Evolutionary conservation across 2,888 invertebrate species (phyloP).

Genomic region (Andrena haemorrhoa): DNA sequence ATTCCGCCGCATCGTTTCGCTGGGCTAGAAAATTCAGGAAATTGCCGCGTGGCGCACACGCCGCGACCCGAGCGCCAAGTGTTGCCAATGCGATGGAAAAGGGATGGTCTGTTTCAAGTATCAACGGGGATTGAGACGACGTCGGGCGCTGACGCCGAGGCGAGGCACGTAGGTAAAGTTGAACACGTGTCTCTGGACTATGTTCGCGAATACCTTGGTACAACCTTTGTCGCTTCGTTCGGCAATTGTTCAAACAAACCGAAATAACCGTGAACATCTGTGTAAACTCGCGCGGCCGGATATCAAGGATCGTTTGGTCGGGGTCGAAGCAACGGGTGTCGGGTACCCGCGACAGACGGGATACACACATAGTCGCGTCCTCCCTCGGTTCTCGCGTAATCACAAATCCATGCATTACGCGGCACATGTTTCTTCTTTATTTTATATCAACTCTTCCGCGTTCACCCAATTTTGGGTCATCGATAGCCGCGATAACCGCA

Average conservation of each 20-base stretch:
- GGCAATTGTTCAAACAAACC: slow-evolving; percentile 76
- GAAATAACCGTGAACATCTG: slow-evolving; percentile 75
- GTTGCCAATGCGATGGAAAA: no score
- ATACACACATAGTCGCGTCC: no score
- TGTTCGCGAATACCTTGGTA: slow-evolving; percentile 42
- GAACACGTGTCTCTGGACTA: slow-evolving; percentile 36
- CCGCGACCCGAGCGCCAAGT: background rate
- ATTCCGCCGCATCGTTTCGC: no score
- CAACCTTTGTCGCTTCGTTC: slow-evolving; percentile 64
- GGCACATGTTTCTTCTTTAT: no score
- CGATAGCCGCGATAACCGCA: background rate
- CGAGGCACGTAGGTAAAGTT: no score
- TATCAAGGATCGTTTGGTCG: slow-evolving; percentile 19
- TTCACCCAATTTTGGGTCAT: background rate
- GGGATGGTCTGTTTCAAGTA: background rate
- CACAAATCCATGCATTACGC: no score
- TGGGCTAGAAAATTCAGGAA: no score
- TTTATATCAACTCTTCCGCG: background rate
- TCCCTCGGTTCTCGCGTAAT: no score
- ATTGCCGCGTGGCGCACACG: no score
- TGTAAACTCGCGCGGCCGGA: slow-evolving; percentile 69
- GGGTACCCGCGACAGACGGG: slow-evolving; percentile 7
- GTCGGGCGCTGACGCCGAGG: no score
- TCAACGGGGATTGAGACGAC: no score
- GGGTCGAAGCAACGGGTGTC: background rate